Base-by-base conservation (phyloP, 2,113 vertebrate species). In the Hystrix cristata region DNA sequence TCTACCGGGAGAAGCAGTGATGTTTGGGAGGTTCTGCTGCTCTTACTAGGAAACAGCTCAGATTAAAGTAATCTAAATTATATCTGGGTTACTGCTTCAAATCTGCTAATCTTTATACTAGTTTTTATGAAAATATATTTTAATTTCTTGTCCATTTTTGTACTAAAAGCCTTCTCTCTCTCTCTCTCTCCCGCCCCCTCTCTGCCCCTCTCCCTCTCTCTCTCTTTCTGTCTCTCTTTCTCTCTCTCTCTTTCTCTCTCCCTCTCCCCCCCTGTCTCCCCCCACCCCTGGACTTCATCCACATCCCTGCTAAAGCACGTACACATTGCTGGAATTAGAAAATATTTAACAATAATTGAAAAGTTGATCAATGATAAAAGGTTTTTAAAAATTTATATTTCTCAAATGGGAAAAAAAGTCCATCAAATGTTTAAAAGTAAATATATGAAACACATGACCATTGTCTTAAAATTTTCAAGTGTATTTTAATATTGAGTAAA, bases 51-150 rank as follows among this genome's bases (percentile, higher is more conserved):
- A 65, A 90, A 89, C 1, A 64, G 8, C 9, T 87, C 46, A 82
- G 34, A 29, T 71, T 38, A 94, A 94, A 91, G 64, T 46, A 62
- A 80, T 86, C 71, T 59, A 95, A 94, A 67, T 69, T 80, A 29
- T 67, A 34, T 84, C 1, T 85, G 83, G 31, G 18, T 57, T 94
- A 16, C 43, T 76, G 81, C 65, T 89, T 88, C 9, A 88, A 48
- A 67, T 23, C 76, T 81, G 13, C 3, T 7, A 55, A 60, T 12
- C 5, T 87, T 87, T 59, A 55, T n/a, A 84, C 55, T 69, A 27
- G 21, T 74, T 65, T 67, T 86, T 72, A 29, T 48, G 69, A 78
- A 71, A 79, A n/a, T 64, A 67, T 16, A 46, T 93, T 88, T 96
- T 69, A 4, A 95, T 25, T 31, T 92, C 51, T 38, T 85, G 14